phyloP scores from a whole-genome alignment of 1,140 invertebrate species.

The Drosophila sproati region DNA sequence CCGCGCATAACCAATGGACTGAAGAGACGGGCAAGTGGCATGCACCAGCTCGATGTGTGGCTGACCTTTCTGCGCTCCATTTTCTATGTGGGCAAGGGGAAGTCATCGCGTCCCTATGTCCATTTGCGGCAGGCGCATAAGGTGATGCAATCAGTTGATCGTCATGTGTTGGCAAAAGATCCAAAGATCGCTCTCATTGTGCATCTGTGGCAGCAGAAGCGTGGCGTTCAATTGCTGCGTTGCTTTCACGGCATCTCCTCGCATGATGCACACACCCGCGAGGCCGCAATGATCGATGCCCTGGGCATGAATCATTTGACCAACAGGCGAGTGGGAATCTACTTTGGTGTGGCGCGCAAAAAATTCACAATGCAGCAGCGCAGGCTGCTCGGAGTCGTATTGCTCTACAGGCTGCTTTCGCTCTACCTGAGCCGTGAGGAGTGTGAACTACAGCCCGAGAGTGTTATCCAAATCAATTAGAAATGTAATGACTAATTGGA shows the following conservation, averaged over 20 bases:
- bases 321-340: slow-evolving; percentile 93
- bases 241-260: slow-evolving; percentile 95
- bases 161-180: slow-evolving; percentile 52
- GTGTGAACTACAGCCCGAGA: slow-evolving; percentile 41
- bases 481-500: background rate
- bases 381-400: slow-evolving; percentile 90
- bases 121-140: slow-evolving; percentile 95
- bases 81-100: slow-evolving; percentile 93
- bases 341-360: slow-evolving; percentile 89
- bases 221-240: slow-evolving; percentile 94
- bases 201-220: slow-evolving; percentile 92
- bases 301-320: slow-evolving; percentile 92
- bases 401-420: slow-evolving; percentile 88
- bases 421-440: slow-evolving; percentile 44
- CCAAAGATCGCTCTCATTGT: slow-evolving; percentile 92
- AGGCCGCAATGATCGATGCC: slow-evolving; percentile 96
- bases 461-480: background rate
- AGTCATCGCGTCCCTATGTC: slow-evolving; percentile 91
- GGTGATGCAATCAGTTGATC: slow-evolving; percentile 49
- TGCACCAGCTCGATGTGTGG: slow-evolving; percentile 87
- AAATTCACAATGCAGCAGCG: slow-evolving; percentile 89
- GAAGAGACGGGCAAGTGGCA: slow-evolving; percentile 82
- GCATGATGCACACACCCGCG: slow-evolving; percentile 95
- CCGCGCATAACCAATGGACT: slow-evolving; percentile 92
- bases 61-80: slow-evolving; percentile 89